Base-by-base conservation (phyloP, 2,113 vertebrate genomes). In the Ariopsis seemanni region DNA sequence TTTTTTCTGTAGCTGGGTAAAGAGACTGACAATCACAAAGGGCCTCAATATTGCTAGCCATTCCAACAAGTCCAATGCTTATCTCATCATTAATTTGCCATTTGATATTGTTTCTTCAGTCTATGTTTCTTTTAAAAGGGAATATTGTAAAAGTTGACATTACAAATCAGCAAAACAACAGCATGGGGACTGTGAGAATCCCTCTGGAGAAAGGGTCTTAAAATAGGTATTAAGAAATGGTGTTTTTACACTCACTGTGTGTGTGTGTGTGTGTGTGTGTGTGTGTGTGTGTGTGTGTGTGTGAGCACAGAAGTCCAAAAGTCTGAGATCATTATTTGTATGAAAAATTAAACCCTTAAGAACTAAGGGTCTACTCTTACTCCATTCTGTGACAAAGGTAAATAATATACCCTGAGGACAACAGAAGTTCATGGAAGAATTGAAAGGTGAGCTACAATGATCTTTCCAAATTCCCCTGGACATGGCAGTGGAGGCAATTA, bases 91-190 rank as follows among this genome's bases (percentile, higher is more conserved):
- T 42, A 42, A 42, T 42, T 42, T 42, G 42, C 42, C 42, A 42
- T 42, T 42, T 42, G 42, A 42, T 42, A 42, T 42, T 42, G 42
- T 42, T 42, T 42, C 42, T 42, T 42, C 42, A 42, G 42, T 42
- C 42, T 42, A 42, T 62, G 75, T 74, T 84, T 20, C 42, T 72
- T 89, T 85, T 91, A 22, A 60, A 20, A 62, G 62, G 9, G 90
- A 94, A 93, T 91, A 89, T 89, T 92, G 89, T 89, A 79, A 93
- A 94, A 94, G 93, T 93, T 94, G 93, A 93, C 90, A 88, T 92
- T 91, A 93, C 88, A 90, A 93, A 89, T 88, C 25, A n/a, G 25
- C 62, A 22, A 87, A 90, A 92, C 42, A 92, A 91, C 87, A 89
- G 80, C 89, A 84, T 25, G 27, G 65, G 50, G 63, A 57, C 15